Base-by-base conservation (phyloP, 2,113 vertebrate species). In the Sylvietta virens region DNA sequence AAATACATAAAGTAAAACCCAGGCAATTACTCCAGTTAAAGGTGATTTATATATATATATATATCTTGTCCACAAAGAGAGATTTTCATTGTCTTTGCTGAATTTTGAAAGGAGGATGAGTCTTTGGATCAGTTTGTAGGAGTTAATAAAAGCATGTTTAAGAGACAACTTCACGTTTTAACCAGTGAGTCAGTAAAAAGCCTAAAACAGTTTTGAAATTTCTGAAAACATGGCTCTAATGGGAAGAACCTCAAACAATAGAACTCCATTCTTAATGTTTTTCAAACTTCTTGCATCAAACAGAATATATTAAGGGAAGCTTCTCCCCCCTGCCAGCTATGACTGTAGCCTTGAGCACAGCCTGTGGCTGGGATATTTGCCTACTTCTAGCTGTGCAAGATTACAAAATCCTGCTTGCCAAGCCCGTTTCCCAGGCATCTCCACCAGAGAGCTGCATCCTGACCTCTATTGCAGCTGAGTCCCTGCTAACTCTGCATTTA, bases 401-500 rank as follows among this genome's bases (percentile, higher is more conserved):
- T 91, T 44, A 72, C 60, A 82, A 12, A 91, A 40, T 81, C 53
- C 27, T 81, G 86, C 81, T 89, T 87, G 73, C 91, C 78, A 67
- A 92, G 69, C 47, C 64, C 16, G 6, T 86, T 83, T 93, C 70
- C 50, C 42, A 69, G 40, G 86, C 64, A n/a, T 62, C 74, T 92
- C 60, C 1, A 13, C 30, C 44, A 48, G 80, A 42, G 81, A 89
- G 73, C 86, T 91, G 65, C 61, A 64, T 79, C 72, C 89, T 95
- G 86, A 94, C 91, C 83, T 85, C 81, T 94, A 2, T 7, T 74
- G 40, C 65, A 84, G 73, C 89, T 42, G 69, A 91, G 65, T 56
- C 61, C 42, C 15, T 94, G 91, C 91, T 92, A 92, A 81, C 80
- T 88, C 64, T 86, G 91, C 72, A 20, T 92, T 93, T 92, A 73